Percentiles rank a stretch among this genome's conserved stretches.
These are phyloP conservation scores for Conchocele bisecta DNA, from an alignment of 2,888 invertebrate genomes.

Conservation along the genomic window DNA sequence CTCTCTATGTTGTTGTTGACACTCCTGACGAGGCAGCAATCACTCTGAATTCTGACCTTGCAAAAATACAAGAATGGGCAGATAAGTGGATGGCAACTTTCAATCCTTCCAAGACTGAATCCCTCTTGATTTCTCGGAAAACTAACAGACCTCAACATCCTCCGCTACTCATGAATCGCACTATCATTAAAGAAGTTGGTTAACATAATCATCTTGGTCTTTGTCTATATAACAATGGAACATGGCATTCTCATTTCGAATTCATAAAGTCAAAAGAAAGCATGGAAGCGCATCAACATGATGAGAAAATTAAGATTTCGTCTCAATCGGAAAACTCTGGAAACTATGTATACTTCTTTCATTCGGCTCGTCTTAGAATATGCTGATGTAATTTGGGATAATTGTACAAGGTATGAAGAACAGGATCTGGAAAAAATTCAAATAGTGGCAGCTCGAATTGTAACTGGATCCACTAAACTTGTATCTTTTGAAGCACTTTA, in stretches of 20 bases:
- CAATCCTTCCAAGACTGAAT: slow-evolving; percentile 1
- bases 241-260: neutral
- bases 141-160: neutral
- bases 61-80: neutral
- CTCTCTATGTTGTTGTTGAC: neutral
- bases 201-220: neutral
- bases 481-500: too few relatives aligned
- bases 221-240: neutral
- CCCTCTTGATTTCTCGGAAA: neutral
- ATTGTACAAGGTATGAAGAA: too few relatives aligned
- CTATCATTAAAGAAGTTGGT: neutral
- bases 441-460: too few relatives aligned
- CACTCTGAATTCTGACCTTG: neutral
- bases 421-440: too few relatives aligned
- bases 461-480: too few relatives aligned
- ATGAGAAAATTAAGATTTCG: neutral
- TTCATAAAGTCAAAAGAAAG: neutral
- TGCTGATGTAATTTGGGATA: neutral
- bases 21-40: neutral
- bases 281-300: neutral
- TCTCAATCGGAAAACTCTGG: neutral
- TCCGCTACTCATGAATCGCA: neutral
- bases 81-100: neutral
- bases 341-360: neutral
- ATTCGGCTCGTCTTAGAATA: neutral